Evolutionary conservation across 2,888 invertebrate genomes (phyloP), one percentile per base, ranked within the genome.

Genomic region (Cinara cedri): DNA sequence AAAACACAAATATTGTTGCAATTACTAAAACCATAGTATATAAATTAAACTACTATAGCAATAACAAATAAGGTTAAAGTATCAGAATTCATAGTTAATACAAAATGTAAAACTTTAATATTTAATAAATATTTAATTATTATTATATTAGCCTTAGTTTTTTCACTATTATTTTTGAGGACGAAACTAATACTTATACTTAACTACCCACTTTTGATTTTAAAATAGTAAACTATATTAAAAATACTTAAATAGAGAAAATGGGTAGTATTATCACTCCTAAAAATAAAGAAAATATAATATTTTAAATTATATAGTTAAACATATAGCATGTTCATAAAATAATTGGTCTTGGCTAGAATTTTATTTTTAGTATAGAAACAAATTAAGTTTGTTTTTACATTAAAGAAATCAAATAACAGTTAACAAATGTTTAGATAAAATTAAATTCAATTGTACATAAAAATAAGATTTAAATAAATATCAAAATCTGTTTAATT

Each of bases 1-100:
- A 72, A 51, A 21, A 72, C 3, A 49, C 9, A 49, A 72, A 72
- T 16, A 72, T 62, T 51, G 14, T 24, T 21, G n/a, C 8, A 46
- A 19, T 46, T 26, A 26, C 3, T 34, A 16, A 55, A 55, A 71
- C 21, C 19, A 42, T 11, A 54, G 2, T 14, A 13, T 14, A 34
- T 54, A 34, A 9, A 24, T 16, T 44, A 14, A 16, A 24, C 24
- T 44, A 14, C 19, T 63, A 63, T 21, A n/a, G 44, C 1, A 54
- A 54, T n/a, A 54, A 26, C 16, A 34, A 60, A 26, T 34, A 4
- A 34, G 14, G 10, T 16, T 34, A 34, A 34, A 60, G 26, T 34
- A 16, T 60, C 60, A 60, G 24, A 16, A 60, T 26, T 16, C 60
- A 34, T 6, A 34, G 34, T 16, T 60, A 9, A 26, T 60, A 21